phyloP scores from a whole-genome alignment of 2,113 vertebrate species.

The Atrichornis clamosus region DNA sequence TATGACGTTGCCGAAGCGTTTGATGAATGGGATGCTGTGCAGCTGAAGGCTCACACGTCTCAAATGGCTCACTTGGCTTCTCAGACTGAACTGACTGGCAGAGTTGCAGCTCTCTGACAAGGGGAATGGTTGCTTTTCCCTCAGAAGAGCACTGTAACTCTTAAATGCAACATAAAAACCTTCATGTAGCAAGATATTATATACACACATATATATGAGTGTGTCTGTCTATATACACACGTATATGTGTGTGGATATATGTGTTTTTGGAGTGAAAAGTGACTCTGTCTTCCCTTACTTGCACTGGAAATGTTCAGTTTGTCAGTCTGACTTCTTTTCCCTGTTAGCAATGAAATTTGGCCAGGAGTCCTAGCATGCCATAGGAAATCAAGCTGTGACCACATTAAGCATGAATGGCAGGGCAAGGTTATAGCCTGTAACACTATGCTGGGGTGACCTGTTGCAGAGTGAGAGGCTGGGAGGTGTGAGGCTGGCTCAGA shows the following conservation, averaged over 20 bases:
- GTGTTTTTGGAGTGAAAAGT: background rate
- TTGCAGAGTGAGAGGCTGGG: background rate
- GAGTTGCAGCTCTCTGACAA: background rate
- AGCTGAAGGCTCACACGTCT: background rate
- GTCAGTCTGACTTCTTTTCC: background rate
- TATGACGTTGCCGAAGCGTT: background rate
- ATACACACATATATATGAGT: background rate
- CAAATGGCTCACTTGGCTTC: background rate
- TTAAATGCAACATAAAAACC: background rate
- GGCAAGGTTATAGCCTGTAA: background rate
- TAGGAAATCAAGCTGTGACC: background rate
- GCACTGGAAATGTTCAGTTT: background rate
- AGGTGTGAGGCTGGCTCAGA: background rate
- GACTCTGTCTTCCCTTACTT: background rate
- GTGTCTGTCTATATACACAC: background rate
- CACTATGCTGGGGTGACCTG: background rate
- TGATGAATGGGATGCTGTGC: background rate
- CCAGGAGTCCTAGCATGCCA: background rate
- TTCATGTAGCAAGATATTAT: background rate
- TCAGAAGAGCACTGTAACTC: background rate
- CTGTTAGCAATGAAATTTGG: background rate
- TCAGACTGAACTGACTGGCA: background rate
- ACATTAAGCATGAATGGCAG: background rate
- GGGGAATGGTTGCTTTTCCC: background rate
- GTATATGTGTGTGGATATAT: rapidly evolving